Conservation (phyloP, 2,797 vertebrate genomes). For the Cirrhinus mrigala region DNA sequence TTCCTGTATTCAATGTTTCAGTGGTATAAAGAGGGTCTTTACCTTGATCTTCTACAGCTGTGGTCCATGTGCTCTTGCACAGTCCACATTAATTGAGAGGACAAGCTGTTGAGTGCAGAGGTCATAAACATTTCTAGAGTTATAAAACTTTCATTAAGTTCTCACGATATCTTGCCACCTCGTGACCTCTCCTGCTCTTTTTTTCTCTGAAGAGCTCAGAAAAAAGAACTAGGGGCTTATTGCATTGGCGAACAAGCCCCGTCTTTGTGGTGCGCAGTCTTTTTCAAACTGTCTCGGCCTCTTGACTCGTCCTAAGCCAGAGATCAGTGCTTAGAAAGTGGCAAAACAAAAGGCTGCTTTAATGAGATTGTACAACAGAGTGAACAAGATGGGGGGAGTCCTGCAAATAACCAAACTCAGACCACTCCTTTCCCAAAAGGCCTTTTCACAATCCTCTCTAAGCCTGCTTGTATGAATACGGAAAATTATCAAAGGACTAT, state of each 20-base stretch:
- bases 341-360: constrained; percentile 86
- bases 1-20: not conserved
- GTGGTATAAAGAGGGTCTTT: not conserved
- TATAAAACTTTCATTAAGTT: constrained; percentile 91
- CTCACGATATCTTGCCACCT: constrained; percentile 85
- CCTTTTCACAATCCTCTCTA: constrained; percentile 82
- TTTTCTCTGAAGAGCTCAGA: constrained; percentile 55
- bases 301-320: constrained; percentile 86
- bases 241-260: constrained; percentile 77
- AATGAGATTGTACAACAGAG: constrained; percentile 87
- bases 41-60: constrained; percentile 61
- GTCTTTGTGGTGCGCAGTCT: constrained; percentile 81
- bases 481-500: constrained; percentile 76
- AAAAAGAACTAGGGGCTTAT: constrained; percentile 69
- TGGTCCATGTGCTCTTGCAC: constrained; percentile 64
- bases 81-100: constrained; percentile 77
- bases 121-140: constrained; percentile 90
- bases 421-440: constrained; percentile 80
- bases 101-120: constrained; percentile 83
- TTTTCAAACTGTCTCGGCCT: constrained; percentile 86
- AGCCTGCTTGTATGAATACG: constrained; percentile 76
- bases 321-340: constrained; percentile 88
- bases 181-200: constrained; percentile 76
- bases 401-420: constrained; percentile 75
- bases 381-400: constrained; percentile 65